Conservation (phyloP, 2,888 invertebrate genomes). For the Busseola fusca region DNA sequence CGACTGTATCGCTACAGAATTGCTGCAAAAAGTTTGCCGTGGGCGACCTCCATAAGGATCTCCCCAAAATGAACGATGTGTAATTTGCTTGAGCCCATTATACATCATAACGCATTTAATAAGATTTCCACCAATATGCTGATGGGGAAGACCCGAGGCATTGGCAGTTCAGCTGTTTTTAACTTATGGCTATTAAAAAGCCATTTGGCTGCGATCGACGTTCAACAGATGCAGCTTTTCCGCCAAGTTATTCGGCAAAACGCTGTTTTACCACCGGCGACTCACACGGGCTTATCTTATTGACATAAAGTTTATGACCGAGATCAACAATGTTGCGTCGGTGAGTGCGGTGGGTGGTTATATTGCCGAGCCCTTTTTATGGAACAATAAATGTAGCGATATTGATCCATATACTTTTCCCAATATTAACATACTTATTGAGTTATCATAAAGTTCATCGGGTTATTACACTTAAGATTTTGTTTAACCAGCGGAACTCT, state of each 20-base stretch:
- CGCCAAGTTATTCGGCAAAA: not conserved
- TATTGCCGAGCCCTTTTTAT: conserved; percentile 15
- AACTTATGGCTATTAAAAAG: conserved; percentile 14
- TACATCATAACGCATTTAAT: not conserved
- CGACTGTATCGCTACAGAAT: too few relatives aligned
- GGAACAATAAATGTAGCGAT: not conserved
- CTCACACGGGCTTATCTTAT: conserved; percentile 5
- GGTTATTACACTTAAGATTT: not conserved
- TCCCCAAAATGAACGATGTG: not conserved
- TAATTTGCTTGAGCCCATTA: not conserved
- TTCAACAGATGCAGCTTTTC: not conserved
- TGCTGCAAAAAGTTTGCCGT: not conserved
- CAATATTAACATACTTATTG: conserved; percentile 20
- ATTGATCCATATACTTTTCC: conserved; percentile 1
- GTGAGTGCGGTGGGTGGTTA: not conserved
- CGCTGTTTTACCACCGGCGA: not conserved
- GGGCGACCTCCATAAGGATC: not conserved
- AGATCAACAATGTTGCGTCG: conserved; percentile 13
- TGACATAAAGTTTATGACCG: conserved; percentile 28
- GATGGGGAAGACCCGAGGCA: not conserved
- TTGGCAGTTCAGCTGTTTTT: not conserved
- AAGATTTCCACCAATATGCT: not conserved
- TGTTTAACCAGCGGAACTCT: not conserved
- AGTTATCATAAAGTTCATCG: not conserved
- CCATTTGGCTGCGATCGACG: not conserved